These are phyloP conservation scores for Larimichthys polyactis DNA, from an alignment of 2,113 vertebrate genomes.

Conservation along the genomic window DNA sequence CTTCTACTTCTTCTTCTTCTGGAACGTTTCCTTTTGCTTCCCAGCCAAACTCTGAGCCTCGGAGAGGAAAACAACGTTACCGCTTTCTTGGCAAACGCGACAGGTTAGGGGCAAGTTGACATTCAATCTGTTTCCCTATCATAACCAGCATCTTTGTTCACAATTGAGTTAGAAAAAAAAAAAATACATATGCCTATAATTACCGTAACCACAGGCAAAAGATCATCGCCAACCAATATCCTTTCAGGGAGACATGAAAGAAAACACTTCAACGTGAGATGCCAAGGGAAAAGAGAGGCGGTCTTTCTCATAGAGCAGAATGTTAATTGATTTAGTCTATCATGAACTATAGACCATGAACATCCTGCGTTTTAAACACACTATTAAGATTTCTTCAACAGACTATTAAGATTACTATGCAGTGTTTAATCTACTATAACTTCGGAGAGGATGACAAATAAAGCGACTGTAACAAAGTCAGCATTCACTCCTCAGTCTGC, in stretches of 20 bases:
- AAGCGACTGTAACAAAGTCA: not conserved
- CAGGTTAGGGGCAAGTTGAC: constrained; percentile 77
- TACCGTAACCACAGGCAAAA: constrained; percentile 79
- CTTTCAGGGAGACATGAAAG: constrained; percentile 71
- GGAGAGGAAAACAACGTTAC: constrained; percentile 71
- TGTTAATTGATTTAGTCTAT: constrained; percentile 75
- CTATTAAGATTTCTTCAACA: not conserved
- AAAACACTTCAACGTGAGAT: constrained; percentile 66
- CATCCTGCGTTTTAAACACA: constrained; percentile 49
- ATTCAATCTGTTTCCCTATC: constrained; percentile 80
- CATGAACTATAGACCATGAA: constrained; percentile 61
- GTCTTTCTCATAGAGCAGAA: constrained; percentile 47
- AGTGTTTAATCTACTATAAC: constrained; percentile 4
- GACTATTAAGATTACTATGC: not conserved
- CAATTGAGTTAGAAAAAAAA: constrained; percentile 68
- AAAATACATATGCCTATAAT: constrained; percentile 78
- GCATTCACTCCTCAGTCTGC: constrained; percentile 14
- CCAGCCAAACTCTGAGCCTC: constrained; percentile 69
- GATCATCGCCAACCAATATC: constrained; percentile 75
- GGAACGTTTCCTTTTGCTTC: constrained; percentile 69
- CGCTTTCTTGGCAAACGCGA: constrained; percentile 77
- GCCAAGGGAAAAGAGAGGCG: constrained; percentile 62
- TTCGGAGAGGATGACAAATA: constrained; percentile 12
- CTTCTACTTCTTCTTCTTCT: constrained; percentile 63
- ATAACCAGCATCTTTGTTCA: constrained; percentile 76